Evolutionary conservation across 2,113 vertebrate species (phyloP).

Genomic region (Vulpes vulpes): DNA sequence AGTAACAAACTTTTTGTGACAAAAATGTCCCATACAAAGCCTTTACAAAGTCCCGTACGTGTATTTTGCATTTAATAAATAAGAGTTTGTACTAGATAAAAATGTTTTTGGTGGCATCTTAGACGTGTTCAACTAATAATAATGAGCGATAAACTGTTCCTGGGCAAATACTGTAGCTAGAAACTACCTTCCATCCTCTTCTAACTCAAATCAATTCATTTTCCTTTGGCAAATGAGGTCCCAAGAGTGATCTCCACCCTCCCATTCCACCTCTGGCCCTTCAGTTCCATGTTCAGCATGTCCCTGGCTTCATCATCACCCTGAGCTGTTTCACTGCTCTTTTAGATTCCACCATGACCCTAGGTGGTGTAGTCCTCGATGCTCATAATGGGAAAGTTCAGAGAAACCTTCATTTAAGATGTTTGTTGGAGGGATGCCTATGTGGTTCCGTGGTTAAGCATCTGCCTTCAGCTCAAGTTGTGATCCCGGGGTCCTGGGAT

Average conservation of each 20-base stretch:
- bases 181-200: neutral
- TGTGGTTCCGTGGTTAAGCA: neutral
- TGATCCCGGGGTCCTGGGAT: neutral
- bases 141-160: neutral
- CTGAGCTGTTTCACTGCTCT: neutral
- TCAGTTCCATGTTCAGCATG: neutral
- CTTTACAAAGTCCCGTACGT: neutral
- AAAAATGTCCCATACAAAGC: neutral
- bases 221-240: neutral
- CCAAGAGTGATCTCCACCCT: neutral
- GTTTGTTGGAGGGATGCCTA: neutral
- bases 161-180: neutral
- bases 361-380: neutral
- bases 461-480: neutral
- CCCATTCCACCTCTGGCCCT: neutral
- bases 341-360: neutral
- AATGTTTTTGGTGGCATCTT: neutral
- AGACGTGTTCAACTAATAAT: neutral
- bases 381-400: neutral
- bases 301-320: neutral
- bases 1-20: neutral
- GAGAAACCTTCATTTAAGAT: neutral
- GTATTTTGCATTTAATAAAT: neutral
- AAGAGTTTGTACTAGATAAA: neutral
- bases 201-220: neutral